Evolutionary conservation across 1,140 invertebrate species (phyloP), one percentile per base, ranked within the genome.

Genomic region (Drosophila eugracilis): DNA sequence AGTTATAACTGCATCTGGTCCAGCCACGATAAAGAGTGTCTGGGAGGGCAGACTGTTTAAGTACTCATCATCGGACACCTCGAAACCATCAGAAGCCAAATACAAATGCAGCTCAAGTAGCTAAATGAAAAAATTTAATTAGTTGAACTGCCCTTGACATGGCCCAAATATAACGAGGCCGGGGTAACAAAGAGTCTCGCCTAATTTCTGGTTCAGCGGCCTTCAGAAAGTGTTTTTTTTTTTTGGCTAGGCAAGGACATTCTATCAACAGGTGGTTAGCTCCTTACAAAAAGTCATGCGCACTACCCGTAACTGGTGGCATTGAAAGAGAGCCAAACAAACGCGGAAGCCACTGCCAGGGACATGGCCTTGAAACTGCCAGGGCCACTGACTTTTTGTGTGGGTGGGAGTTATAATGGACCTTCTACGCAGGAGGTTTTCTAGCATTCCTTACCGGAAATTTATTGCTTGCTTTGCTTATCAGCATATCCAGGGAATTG

Each of bases 61-160:
- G 83, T 96, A 96, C 2, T 95, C 95, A 34, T 96, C 95, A 71
- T 93, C 94, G 44, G 95, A 94, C 21, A 96, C 93, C 62, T 94
- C 92, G 15, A 95, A 96, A 34, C 96, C 96, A 91, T 97, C 96
- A 34, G 94, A 90, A 1, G 93, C 92, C 42, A 94, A 90, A 79
- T 92, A 93, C 7, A 92, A 91, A 58, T 85, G 92, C 71, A 92
- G 92, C 4, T 91, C 69, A 30, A 77, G 60, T 37, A 90, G 60
- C 91, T 90, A 9, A 19, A 65, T 36, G 1, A 19, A 1, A 72
- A 5, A 12, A 72, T 34, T 7, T 57, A 66, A 28, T 37, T 39
- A 15, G 42, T 21, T 47, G n/a, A 60, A 36, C 6, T 75, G 52
- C 36, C 73, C 78, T 86, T 86, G 67, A 81, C 78, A 81, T 47